A percentile compares a stretch with the other conserved stretches of the same genome.
phyloP scores from a whole-genome alignment of 2,113 vertebrate species.

The Tachysurus fulvidraco region DNA sequence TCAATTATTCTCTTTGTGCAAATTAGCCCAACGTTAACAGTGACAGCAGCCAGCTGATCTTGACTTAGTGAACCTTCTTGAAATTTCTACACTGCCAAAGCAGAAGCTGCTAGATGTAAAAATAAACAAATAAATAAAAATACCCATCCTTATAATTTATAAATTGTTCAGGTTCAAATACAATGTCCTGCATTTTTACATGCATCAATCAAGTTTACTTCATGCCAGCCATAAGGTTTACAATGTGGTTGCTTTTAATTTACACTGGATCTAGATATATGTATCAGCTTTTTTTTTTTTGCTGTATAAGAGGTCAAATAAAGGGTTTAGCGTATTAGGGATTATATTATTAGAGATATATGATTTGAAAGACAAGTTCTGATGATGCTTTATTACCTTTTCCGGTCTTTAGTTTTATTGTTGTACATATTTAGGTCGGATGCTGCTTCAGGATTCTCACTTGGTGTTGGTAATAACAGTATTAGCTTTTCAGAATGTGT shows the following conservation, averaged over 20 bases:
- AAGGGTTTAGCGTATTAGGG: not conserved
- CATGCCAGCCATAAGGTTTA: not conserved
- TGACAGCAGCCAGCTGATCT: conserved; percentile 44
- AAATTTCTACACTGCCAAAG: not conserved
- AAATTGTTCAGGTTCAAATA: not conserved
- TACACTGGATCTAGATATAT: not conserved
- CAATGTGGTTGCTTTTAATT: not conserved
- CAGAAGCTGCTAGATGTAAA: conserved; percentile 41
- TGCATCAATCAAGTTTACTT: not conserved
- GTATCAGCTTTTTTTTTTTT: not conserved
- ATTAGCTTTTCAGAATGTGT: not conserved
- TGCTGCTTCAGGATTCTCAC: not conserved
- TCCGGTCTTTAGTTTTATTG: not conserved
- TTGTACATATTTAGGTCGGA: not conserved
- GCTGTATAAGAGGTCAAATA: not conserved
- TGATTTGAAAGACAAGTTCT: not conserved
- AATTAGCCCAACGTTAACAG: conserved; percentile 68
- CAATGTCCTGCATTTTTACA: not conserved
- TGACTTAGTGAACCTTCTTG: not conserved
- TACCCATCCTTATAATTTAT: not conserved
- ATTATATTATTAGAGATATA: not conserved
- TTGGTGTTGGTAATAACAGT: not conserved
- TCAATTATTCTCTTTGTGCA: conserved; percentile 67
- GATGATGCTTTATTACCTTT: not conserved
- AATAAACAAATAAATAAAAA: conserved; percentile 5